Evolutionary conservation across 2,888 invertebrate species (phyloP), one percentile per base, ranked within the genome.

Genomic region (Chrysolina haemoptera): DNA sequence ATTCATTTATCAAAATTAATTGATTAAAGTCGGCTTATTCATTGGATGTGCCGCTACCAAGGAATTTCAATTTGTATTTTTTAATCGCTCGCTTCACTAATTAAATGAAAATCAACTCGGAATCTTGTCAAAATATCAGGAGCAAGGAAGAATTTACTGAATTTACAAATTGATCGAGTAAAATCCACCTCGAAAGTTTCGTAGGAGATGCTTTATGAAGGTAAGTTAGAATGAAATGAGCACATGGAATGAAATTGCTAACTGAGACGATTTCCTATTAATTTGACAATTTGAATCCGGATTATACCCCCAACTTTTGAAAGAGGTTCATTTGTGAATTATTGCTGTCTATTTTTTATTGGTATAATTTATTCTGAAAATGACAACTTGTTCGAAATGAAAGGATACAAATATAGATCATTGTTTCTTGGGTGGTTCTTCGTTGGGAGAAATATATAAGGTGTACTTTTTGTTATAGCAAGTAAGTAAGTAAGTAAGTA

Each of bases 11-110:
- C 14, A 48, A 22, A 66, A 66, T 48, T 59, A 59, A 27, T 59
- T 35, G 22, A 27, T 27, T 59, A 27, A 27, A 59, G 14, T 27
- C 59, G 10, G 9, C 53, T 20, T 20, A 10, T 20, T 53, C 53
- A 11, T 18, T 53, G 5, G 27, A 59, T 27, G 9, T n/a, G 27
- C 22, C 27, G 59, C 59, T n/a, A 59, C 27, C 27, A 12, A 20
- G 46, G 64, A 71, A 71, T 59, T 66, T 66, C 62, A 71, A 71
- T 71, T 71, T 55, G 43, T 59, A 71, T 64, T 66, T 66, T 66
- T 71, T 46, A 16, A 64, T 55, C 53, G 40, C 14, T 35, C 55
- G 59, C 27, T 12, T 71, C 62, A 65, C 71, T 66, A 66, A 71
- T 71, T 71, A 66, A 66, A 66, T 63, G 62, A 66, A 71, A 62